phyloP scores from a whole-genome alignment of 2,888 invertebrate genomes.

The Adineta ricciae region DNA sequence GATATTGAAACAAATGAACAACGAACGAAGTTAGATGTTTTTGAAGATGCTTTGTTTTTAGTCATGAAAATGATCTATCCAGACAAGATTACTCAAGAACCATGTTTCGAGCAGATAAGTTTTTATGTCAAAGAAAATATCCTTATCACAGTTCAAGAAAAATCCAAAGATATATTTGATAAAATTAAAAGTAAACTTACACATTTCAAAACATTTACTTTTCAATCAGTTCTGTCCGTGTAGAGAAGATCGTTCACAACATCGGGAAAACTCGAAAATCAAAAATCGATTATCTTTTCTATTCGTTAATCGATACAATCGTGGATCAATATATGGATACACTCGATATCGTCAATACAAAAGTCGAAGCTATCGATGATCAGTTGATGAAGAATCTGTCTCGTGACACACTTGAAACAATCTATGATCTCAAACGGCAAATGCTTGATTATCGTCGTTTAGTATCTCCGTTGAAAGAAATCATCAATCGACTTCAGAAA shows the following conservation, averaged over 20 bases:
- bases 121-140: background rate
- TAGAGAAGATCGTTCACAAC: background rate
- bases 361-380: background rate
- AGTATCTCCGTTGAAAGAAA: background rate
- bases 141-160: background rate
- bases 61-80: background rate
- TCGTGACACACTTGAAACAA: background rate
- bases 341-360: background rate
- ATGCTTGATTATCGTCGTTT: background rate
- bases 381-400: background rate
- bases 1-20: background rate
- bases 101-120: background rate
- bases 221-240: background rate
- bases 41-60: background rate
- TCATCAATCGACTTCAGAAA: background rate
- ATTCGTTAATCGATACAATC: background rate
- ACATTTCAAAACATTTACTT: background rate
- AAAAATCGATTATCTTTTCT: background rate
- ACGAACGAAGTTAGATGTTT: background rate
- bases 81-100: background rate
- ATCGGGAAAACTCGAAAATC: background rate
- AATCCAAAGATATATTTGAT: background rate
- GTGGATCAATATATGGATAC: background rate
- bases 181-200: background rate
- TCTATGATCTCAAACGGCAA: background rate